Base-by-base conservation (phyloP, 2,888 invertebrate species). In the Trichogramma evanescens region DNA sequence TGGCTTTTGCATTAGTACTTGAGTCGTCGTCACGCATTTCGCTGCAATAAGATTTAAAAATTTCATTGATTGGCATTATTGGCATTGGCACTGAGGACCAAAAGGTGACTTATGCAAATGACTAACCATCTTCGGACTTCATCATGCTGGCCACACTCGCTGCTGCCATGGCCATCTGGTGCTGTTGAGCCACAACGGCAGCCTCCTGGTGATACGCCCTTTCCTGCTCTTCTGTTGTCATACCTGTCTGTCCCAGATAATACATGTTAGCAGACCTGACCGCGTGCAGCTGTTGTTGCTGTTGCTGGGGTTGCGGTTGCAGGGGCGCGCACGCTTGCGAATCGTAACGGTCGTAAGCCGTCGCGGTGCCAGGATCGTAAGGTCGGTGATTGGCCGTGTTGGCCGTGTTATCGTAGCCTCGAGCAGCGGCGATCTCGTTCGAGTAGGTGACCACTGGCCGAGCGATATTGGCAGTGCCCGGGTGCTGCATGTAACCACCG, bases 11-110 rank as follows among this genome's bases (percentile, higher is more conserved):
- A 88, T 80, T 62, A 78, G 78, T 13, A 84, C 83, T 72, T 86
- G 86, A 71, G 86, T 85, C 65, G 86, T 87, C 66, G 88, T 87
- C 68, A 87, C 88, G 75, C 91, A 91, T 82, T 92, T 93, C 72
- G 92, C 92, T 68, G 89, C 5, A 71, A 71, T 46, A 44, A 54
- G 4, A 4, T 54, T 54, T 46, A 5, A 4, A 46, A 9, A 45
- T 54, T n/a, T 45, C 0, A 39, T 26, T 50, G 1, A 40, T 50
- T 50, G 10, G 26, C 26, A 26, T 26, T 26, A 26, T 26, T 26
- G 26, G 26, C 26, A 26, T 13, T 8, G 1, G 6, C n/a, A 10
- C 10, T 48, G n/a, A 44, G 5, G 44, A 38, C 6, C 38, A 13
- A 39, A 26, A 45, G 9, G 8, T 13, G 9, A 45, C 8, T n/a